Evolutionary conservation across 2,888 invertebrate species (phyloP).

Genomic region (Aphelenchoides bicaudatus): DNA sequence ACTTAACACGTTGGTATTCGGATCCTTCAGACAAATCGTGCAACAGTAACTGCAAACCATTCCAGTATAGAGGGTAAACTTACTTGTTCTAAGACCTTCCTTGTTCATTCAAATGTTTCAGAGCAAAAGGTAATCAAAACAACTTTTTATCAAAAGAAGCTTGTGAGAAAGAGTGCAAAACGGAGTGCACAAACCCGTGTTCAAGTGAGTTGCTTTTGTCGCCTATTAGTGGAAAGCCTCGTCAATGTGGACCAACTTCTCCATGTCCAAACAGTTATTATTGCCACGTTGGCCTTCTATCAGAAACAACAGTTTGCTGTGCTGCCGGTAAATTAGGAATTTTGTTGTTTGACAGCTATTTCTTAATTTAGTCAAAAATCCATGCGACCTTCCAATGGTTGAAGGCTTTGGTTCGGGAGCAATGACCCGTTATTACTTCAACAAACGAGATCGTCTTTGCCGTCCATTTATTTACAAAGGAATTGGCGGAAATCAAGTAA

Average conservation of each 20-base stretch:
- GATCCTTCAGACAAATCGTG: constrained; percentile 53
- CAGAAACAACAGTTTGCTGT: constrained; percentile 59
- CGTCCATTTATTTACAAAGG: constrained; percentile 55
- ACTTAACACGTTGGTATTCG: constrained; percentile 55
- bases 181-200: constrained; percentile 50
- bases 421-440: constrained; percentile 41
- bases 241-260: constrained; percentile 38
- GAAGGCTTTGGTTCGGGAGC: constrained; percentile 43
- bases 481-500: constrained; percentile 55
- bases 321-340: constrained; percentile 38
- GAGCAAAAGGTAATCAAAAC: constrained; percentile 59
- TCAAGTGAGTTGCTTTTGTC: constrained; percentile 47
- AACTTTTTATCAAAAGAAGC: constrained; percentile 55
- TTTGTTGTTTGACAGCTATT: background rate
- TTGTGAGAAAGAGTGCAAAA: constrained; percentile 50
- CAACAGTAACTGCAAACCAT: constrained; percentile 50
- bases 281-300: background rate
- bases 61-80: constrained; percentile 48
- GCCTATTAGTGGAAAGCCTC: constrained; percentile 41
- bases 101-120: constrained; percentile 12
- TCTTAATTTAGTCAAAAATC: constrained; percentile 25
- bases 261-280: constrained; percentile 52
- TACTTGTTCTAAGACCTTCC: no score
- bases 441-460: constrained; percentile 24
- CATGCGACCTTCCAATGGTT: constrained; percentile 30